Base-by-base conservation (phyloP, 1,140 invertebrate species). In the Euura lappo region DNA sequence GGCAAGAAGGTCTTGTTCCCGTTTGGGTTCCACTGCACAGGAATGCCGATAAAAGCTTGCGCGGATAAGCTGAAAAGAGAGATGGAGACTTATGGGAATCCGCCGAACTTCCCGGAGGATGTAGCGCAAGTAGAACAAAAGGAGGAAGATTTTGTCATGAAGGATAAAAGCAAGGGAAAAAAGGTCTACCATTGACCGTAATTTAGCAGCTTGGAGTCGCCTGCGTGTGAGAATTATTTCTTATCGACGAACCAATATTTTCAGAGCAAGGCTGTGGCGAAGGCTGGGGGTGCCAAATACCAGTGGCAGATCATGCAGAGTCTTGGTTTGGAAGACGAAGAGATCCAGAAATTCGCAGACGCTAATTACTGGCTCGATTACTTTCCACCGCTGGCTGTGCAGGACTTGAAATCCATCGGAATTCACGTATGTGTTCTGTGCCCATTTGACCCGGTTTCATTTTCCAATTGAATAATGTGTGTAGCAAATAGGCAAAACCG, bases 291-390 rank as follows among this genome's bases (percentile, higher is more conserved):
- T 6, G 92, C 93, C 0, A 99, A 98, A 86, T 99, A 96, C 84
- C 99, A 99, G 83, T 99, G 98, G 98, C 94, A 99, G 86, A 99
- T 99, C 69, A 99, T 99, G 99, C 89, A 94, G 83, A 94, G 94
- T 84, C 87, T 99, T 68, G 98, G 98, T 0, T 86, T 99, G 2
- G 82, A 89, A 47, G 94, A 99, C 82, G 93, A 96, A 69, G 97
- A 99, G 85, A 99, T 99, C 71, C 91, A 92, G 76, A 91, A 94
- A 70, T 99, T 99, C 91, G 93, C 97, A 45, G 93, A 99, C 89
- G 91, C 95, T 11, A 85, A 90, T 70, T 92, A 99, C 86, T 99
- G 99, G 99, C 88, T 99, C 0, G 91, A 96, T 71, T 99, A 99
- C 87, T 99, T 99, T 85, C 98, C 99, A 76, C 97, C 96, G 28